phyloP scores from a whole-genome alignment of 2,888 invertebrate genomes.

The Stomorhina lunata region DNA sequence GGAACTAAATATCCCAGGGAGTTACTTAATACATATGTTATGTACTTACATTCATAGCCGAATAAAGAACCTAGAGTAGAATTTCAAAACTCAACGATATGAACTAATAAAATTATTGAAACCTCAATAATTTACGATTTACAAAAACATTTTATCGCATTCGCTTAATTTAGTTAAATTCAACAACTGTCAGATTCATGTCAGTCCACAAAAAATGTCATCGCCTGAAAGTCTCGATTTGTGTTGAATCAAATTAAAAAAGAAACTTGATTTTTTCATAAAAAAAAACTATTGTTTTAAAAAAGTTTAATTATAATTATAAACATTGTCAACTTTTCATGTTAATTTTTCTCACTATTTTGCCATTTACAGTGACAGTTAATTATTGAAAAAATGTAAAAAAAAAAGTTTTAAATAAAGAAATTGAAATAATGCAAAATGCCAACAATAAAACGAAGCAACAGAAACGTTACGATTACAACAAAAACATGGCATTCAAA shows the following conservation, averaged over 20 bases:
- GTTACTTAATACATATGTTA: too few relatives aligned
- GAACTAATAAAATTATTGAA: slow-evolving; percentile 18
- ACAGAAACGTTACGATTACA: slow-evolving; percentile 43
- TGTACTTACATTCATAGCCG: background rate
- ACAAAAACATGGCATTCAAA: slow-evolving; percentile 20
- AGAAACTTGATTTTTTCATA: slow-evolving; percentile 4
- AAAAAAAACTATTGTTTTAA: slow-evolving; percentile 7
- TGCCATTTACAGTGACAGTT: slow-evolving; percentile 33
- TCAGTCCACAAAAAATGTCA: slow-evolving; percentile 4
- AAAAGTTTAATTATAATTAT: too few relatives aligned
- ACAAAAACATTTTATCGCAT: background rate
- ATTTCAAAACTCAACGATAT: slow-evolving; percentile 34
- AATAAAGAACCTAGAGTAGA: slow-evolving; percentile 1
- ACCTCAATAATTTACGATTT: too few relatives aligned
- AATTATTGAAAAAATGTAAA: slow-evolving; percentile 48
- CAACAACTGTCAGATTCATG: too few relatives aligned
- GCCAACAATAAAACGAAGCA: slow-evolving; percentile 54
- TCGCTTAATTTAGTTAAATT: slow-evolving; percentile 6
- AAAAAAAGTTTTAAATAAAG: too few relatives aligned
- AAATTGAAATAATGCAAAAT: slow-evolving; percentile 61
- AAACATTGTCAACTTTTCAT: background rate
- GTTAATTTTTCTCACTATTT: slow-evolving; percentile 3
- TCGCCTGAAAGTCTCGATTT: background rate
- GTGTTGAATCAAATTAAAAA: background rate
- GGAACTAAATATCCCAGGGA: background rate